These are phyloP conservation scores for Bemisia tabaci DNA, from an alignment of 1,140 invertebrate genomes.

Conservation along the genomic window DNA sequence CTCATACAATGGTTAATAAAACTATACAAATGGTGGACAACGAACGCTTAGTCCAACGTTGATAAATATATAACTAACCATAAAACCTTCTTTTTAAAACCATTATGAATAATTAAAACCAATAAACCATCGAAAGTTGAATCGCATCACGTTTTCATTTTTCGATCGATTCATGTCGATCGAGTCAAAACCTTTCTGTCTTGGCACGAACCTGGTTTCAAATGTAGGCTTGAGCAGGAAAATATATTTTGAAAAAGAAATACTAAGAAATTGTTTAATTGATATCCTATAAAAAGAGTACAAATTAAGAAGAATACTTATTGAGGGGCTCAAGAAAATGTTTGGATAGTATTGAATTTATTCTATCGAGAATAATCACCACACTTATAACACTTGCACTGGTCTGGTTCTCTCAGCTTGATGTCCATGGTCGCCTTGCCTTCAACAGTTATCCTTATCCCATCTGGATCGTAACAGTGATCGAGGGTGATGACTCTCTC, in stretches of 20 bases:
- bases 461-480: slow-evolving; percentile 78
- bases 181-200: too few species aligned
- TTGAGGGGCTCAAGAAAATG: background rate
- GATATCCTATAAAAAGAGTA: background rate
- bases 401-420: slow-evolving; percentile 65
- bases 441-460: slow-evolving; percentile 48
- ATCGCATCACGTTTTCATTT: too few species aligned
- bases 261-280: background rate
- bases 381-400: slow-evolving; percentile 81
- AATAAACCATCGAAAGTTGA: too few species aligned
- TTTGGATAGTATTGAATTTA: background rate
- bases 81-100: too few species aligned
- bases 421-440: slow-evolving; percentile 56
- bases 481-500: slow-evolving; percentile 62
- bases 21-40: too few species aligned
- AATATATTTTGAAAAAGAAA: slow-evolving; percentile 1
- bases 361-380: slow-evolving; percentile 32
- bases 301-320: background rate
- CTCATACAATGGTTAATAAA: too few species aligned
- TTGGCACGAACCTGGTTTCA: too few species aligned
- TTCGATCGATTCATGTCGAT: too few species aligned
- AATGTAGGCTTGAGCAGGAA: too few species aligned
- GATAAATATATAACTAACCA: too few species aligned
- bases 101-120: too few species aligned
- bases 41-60: too few species aligned